Percentiles rank a stretch among this genome's conserved stretches.
These are phyloP conservation scores for Epinephelus fuscoguttatus DNA, from an alignment of 2,113 vertebrate species.

Conservation along the genomic window DNA sequence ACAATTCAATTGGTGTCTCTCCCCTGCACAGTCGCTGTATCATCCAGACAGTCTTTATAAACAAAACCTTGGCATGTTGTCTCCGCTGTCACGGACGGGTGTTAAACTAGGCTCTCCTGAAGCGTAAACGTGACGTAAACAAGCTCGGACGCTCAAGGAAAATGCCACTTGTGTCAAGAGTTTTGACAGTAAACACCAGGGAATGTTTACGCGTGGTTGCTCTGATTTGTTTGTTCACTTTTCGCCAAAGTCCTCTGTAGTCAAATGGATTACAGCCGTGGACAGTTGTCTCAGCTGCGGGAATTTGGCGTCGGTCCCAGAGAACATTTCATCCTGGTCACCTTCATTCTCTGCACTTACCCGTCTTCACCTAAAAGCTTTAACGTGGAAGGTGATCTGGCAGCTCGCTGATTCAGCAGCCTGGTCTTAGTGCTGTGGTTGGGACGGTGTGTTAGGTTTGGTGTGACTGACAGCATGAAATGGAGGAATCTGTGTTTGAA, in stretches of 20 bases:
- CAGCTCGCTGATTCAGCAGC: slow-evolving; percentile 46
- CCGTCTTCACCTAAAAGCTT: slow-evolving; percentile 19
- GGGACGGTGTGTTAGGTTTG: neutral
- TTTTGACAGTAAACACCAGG: slow-evolving; percentile 57
- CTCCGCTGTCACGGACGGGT: slow-evolving; percentile 38
- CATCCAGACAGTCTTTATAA: slow-evolving; percentile 49
- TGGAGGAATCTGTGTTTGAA: neutral
- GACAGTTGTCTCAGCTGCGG: slow-evolving; percentile 28
- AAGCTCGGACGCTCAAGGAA: slow-evolving; percentile 39
- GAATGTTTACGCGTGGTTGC: slow-evolving; percentile 47
- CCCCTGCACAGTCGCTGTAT: slow-evolving; percentile 15
- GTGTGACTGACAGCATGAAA: neutral
- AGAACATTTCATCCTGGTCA: slow-evolving; percentile 34
- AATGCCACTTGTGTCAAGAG: slow-evolving; percentile 60
- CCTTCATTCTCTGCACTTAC: slow-evolving; percentile 27
- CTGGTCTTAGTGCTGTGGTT: neutral
- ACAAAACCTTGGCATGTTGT: slow-evolving; percentile 44
- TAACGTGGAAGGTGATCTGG: slow-evolving; percentile 6
- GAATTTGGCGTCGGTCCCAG: slow-evolving; percentile 39
- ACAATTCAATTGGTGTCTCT: slow-evolving; percentile 3
- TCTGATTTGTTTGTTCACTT: slow-evolving; percentile 55
- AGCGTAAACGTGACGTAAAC: slow-evolving; percentile 58
- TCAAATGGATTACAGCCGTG: slow-evolving; percentile 19
- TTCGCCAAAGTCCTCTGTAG: slow-evolving; percentile 7
- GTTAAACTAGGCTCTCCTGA: slow-evolving; percentile 54